Conservation (phyloP, 2,797 vertebrate species). For the Falco concolor region DNA sequence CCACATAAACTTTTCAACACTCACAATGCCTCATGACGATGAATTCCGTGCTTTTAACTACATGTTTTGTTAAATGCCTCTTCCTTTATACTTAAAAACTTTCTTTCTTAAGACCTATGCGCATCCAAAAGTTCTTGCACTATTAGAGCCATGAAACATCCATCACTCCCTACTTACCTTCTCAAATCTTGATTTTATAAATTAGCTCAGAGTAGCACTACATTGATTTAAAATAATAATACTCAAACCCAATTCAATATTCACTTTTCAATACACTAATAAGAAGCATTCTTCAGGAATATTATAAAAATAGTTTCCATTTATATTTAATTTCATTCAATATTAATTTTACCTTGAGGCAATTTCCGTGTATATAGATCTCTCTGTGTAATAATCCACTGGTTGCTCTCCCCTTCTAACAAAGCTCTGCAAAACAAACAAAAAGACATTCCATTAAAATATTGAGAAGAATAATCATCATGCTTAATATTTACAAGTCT, state of each 20-base stretch:
- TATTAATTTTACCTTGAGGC: constrained; percentile 68
- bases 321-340: background rate
- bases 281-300: background rate
- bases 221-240: background rate
- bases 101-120: background rate
- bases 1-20: background rate
- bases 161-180: background rate
- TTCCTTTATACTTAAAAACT: background rate
- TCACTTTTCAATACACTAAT: background rate
- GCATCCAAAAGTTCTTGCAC: background rate
- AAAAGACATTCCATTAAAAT: background rate
- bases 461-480: background rate
- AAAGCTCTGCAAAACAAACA: constrained; percentile 79
- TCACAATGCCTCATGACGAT: background rate
- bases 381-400: constrained; percentile 73
- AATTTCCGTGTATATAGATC: constrained; percentile 72
- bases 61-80: background rate
- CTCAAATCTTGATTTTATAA: background rate
- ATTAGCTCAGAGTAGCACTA: background rate
- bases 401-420: constrained; percentile 84
- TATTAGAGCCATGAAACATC: background rate
- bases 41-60: background rate
- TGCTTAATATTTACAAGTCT: background rate
- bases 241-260: background rate
- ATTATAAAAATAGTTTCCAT: background rate